phyloP scores from a whole-genome alignment of 30 jellyfish, hydroid and myxozoan species.

The Hydractinia echinata region DNA sequence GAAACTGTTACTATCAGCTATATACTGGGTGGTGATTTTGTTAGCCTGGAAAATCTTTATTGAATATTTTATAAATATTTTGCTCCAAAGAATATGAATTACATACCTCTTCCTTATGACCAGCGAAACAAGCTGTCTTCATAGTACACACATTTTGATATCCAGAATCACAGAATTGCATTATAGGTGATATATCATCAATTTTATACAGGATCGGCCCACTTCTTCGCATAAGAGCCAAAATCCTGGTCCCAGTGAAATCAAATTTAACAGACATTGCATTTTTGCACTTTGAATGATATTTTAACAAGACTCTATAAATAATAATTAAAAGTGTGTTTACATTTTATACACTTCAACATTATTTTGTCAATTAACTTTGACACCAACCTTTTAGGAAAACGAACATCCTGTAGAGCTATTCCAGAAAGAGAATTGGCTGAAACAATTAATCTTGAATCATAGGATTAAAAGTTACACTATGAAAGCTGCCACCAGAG shows the following conservation, averaged over 20 bases:
- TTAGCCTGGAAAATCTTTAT: background rate
- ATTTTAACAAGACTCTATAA: background rate
- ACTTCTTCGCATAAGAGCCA: constrained; percentile 62
- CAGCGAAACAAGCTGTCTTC: constrained; percentile 89
- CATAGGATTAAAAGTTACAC: constrained; percentile 82
- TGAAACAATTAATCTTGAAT: constrained; percentile 59
- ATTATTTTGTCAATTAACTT: background rate
- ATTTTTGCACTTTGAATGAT: constrained; percentile 24
- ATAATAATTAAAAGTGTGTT: background rate
- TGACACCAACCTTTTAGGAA: constrained; percentile 60
- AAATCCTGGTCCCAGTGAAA: constrained; percentile 56
- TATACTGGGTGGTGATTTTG: no score
- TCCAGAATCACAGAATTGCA: constrained; percentile 48
- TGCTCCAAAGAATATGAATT: background rate
- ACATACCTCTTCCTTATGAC: constrained; percentile 83
- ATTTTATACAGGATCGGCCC: constrained; percentile 69
- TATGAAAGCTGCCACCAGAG: constrained; percentile 84
- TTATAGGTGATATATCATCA: constrained; percentile 24
- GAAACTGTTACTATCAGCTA: no score
- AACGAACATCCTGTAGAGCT: constrained; percentile 55
- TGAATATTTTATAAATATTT: background rate
- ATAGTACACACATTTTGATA: constrained; percentile 72
- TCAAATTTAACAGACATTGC: constrained; percentile 91
- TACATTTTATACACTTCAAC: background rate
- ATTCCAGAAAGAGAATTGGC: constrained; percentile 86